phyloP scores from a whole-genome alignment of 1,140 invertebrate species.

The Coboldia fuscipes region DNA sequence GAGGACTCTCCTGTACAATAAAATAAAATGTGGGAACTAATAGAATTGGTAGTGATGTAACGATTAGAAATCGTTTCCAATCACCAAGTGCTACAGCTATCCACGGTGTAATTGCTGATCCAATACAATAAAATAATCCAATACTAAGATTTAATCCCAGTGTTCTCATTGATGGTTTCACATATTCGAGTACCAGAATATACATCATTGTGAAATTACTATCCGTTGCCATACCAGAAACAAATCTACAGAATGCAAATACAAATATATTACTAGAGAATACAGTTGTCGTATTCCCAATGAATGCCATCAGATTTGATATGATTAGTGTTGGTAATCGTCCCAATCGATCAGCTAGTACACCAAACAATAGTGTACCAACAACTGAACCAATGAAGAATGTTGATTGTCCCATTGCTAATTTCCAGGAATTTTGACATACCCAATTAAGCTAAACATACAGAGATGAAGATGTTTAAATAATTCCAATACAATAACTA shows the following conservation, averaged over 20 bases:
- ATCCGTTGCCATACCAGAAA: slow-evolving; percentile 35
- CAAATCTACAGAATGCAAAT: slow-evolving; percentile 28
- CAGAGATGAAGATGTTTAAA: background rate
- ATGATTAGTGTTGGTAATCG: slow-evolving; percentile 30
- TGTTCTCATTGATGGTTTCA: slow-evolving; percentile 30
- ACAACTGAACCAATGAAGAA: slow-evolving; percentile 36
- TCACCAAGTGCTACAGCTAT: slow-evolving; percentile 25
- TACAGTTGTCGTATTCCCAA: slow-evolving; percentile 30
- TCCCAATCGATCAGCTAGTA: slow-evolving; percentile 31
- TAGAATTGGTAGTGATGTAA: slow-evolving; percentile 27
- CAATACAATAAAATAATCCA: slow-evolving; percentile 33
- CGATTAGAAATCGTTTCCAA: slow-evolving; percentile 29
- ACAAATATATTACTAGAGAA: slow-evolving; percentile 23
- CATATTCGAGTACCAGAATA: slow-evolving; percentile 39
- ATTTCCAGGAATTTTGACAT: slow-evolving; percentile 31
- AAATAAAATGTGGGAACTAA: slow-evolving; percentile 24
- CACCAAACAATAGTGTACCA: slow-evolving; percentile 31
- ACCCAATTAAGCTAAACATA: slow-evolving; percentile 34
- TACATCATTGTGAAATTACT: slow-evolving; percentile 40
- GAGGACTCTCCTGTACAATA: slow-evolving; percentile 34
- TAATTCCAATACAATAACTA: background rate
- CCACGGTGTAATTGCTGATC: slow-evolving; percentile 31
- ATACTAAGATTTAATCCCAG: slow-evolving; percentile 33
- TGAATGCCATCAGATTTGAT: slow-evolving; percentile 28
- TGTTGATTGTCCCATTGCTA: slow-evolving; percentile 31